Base-by-base conservation (phyloP, 2,113 vertebrate genomes). In the Phaethornis superciliosus region DNA sequence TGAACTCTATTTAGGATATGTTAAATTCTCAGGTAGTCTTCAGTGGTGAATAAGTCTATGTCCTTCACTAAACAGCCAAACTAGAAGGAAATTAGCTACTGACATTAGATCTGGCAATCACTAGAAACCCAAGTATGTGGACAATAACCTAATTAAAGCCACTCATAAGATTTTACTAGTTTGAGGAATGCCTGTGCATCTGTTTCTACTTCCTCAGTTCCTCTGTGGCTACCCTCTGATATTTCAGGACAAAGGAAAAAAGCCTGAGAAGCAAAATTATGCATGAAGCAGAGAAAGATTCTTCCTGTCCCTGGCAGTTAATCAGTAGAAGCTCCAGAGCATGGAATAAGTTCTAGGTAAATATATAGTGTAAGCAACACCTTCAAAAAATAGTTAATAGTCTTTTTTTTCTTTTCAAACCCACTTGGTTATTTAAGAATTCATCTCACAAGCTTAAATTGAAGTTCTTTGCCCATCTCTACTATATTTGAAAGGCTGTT, bases 401-500 rank as follows among this genome's bases (percentile, higher is more conserved):
- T 37, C 7, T 72, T 69, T 86, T 28, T 54, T 54, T 52, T 80
- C 62, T 30, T 82, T 70, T 26, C 54, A 93, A 69, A 90, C 18
- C 18, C 49, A 58, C 81, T 88, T 91, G 80, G 35, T 87, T 90
- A 78, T 91, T 95, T 85, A 91, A 68, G 92, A 40, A 72, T 58
- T 93, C n/a, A 15, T 64, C 91, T 87, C 79, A 42, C 79, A 80
- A 76, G 74, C 82, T 89, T 69, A 93, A 95, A 93, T 58, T 71
- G 51, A 94, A 89, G 85, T 82, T 93, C 54, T 93, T 83, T 88
- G 40, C 67, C 67, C 79, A 81, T 89, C 81, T 64, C 69, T 75
- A 15, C 26, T 54, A 47, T 78, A 32, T 88, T 94, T 95, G 88
- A 95, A 94, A 95, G 59, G 71, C 81, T 94, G 42, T 91, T 95